Evolutionary conservation across 1,140 invertebrate genomes (phyloP), one percentile per base, ranked within the genome.

Genomic region (Drosophila takahashii): DNA sequence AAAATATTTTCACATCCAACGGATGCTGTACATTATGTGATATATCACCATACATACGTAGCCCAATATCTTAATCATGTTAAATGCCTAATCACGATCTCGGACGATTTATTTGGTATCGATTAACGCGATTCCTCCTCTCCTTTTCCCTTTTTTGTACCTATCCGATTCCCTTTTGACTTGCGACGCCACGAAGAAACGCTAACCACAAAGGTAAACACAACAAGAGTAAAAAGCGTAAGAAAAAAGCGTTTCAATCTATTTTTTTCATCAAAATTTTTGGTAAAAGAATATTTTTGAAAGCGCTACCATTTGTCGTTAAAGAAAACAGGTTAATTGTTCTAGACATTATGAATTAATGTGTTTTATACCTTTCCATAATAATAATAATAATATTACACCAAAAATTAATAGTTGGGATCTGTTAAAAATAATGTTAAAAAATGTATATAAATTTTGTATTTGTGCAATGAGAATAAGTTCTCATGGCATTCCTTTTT

Each of bases 11-110:
- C 69, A 57, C 50, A 80, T 62, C 62, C 69, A 71, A 53, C 60
- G 77, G 65, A 69, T 66, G 64, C 50, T 70, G 65, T 70, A 70
- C 42, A 69, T 70, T 69, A 69, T 70, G 62, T 75, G 81, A 69
- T 81, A 79, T 74, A 79, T 75, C 71, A 79, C 72, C 48, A 80
- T 81, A 84, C 77, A 81, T 77, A 74, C 72, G 62, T 73, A 70
- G 65, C 51, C 52, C 67, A 71, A 71, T 77, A 87, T 78, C 60
- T 87, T 79, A 74, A 87, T 83, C 81, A 87, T 89, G 84, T 83
- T 87, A 87, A 87, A 62, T 71, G 66, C 39, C 50, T 54, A 72
- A 66, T 87, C 83, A 87, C 84, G 83, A 87, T 66, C 70, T 89
- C 58, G 61, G 61, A 65, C 79, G 50, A 87, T 64, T 87, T 65